phyloP scores from a whole-genome alignment of 2,113 vertebrate genomes.

The rat (Rattus norvegicus) region DNA sequence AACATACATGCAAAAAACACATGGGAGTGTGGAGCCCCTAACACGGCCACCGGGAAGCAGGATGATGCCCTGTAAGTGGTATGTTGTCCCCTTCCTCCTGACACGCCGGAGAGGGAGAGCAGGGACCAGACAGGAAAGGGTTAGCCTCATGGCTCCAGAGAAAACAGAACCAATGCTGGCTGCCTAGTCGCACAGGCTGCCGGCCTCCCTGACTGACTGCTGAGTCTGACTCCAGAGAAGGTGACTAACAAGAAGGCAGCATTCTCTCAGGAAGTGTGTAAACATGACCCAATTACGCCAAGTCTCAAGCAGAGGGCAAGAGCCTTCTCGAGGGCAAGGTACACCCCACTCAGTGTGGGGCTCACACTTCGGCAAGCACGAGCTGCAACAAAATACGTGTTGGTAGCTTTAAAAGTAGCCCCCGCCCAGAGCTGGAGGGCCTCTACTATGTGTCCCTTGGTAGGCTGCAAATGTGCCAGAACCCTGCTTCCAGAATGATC shows the following conservation, averaged over 20 bases:
- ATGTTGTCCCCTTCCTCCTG: not conserved
- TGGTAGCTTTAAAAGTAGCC: not conserved
- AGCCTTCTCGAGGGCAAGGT: not conserved
- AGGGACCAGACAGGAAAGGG: not conserved
- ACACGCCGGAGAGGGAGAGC: not conserved
- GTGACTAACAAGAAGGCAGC: not conserved
- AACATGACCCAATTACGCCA: not conserved
- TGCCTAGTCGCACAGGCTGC: rapidly evolving
- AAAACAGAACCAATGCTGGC: not conserved
- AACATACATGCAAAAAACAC: not conserved
- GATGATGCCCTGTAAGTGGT: not conserved
- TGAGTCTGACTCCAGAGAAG: not conserved
- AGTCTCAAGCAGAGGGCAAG: not conserved
- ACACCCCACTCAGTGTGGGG: rapidly evolving
- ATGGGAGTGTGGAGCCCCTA: not conserved
- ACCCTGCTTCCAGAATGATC: not conserved
- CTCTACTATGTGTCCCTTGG: not conserved
- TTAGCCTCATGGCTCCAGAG: not conserved
- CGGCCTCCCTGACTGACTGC: not conserved
- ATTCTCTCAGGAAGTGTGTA: not conserved
- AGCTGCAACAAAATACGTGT: not conserved
- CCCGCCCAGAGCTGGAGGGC: not conserved
- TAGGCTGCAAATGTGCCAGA: not conserved
- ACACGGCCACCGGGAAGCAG: not conserved
- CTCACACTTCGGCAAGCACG: not conserved